Evolutionary conservation across 2,113 vertebrate genomes (phyloP).

Genomic region (Gymnogyps californianus): DNA sequence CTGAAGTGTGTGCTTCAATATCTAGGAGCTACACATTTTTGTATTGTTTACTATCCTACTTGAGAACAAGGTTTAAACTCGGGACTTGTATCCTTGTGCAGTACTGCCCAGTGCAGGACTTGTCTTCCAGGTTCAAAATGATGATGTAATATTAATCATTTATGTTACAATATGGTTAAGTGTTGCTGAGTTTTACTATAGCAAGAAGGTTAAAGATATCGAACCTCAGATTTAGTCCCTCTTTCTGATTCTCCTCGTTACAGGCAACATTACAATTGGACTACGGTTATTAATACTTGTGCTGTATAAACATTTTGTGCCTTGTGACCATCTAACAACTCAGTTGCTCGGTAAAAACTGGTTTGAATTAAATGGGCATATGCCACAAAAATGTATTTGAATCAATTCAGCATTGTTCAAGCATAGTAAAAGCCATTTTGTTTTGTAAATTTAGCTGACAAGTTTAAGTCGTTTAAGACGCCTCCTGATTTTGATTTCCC

Average conservation of each 20-base stretch:
- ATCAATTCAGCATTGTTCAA: slow-evolving; percentile 30
- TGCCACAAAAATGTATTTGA: slow-evolving; percentile 17
- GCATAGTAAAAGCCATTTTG: slow-evolving; percentile 40
- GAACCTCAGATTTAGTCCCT: not conserved
- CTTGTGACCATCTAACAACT: not conserved
- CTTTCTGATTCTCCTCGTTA: not conserved
- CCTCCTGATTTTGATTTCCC: slow-evolving; percentile 40
- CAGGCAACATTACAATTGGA: not conserved
- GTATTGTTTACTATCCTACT: not conserved
- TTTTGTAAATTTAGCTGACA: slow-evolving; percentile 51
- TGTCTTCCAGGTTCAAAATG: not conserved
- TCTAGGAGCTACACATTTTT: not conserved
- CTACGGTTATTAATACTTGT: not conserved
- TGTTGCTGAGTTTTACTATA: not conserved
- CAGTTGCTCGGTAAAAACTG: not conserved
- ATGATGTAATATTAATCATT: not conserved
- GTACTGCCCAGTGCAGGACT: not conserved
- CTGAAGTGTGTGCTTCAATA: not conserved
- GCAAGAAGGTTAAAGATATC: not conserved
- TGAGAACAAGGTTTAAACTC: not conserved
- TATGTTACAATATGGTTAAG: not conserved
- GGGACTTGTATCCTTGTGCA: not conserved
- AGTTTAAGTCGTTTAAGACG: not conserved
- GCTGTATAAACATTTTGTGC: not conserved
- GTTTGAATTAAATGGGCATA: not conserved